Percentiles rank a stretch among this genome's conserved stretches.
These are phyloP conservation scores for Hormaphis cornu DNA, from an alignment of 1,140 invertebrate genomes.

Conservation along the genomic window DNA sequence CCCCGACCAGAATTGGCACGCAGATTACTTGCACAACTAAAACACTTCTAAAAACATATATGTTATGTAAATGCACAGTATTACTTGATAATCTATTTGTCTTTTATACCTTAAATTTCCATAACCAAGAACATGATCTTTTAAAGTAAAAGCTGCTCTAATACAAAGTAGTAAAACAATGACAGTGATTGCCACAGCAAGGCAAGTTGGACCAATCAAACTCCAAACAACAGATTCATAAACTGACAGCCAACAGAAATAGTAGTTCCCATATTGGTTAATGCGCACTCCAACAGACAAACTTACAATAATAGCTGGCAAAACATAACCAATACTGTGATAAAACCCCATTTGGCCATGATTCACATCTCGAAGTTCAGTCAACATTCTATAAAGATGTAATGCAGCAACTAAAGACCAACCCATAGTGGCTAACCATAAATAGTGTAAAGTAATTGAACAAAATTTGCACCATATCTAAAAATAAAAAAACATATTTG, in stretches of 20 bases:
- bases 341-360: constrained; percentile 90
- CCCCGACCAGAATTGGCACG: constrained; percentile 63
- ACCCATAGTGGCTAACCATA: constrained; percentile 77
- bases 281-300: constrained; percentile 83
- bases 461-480: constrained; percentile 78
- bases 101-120: constrained; percentile 65
- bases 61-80: background rate
- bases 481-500: constrained; percentile 34
- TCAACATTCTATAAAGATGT: constrained; percentile 88
- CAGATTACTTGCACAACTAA: constrained; percentile 74
- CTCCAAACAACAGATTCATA: constrained; percentile 87
- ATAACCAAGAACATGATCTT: constrained; percentile 81
- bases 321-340: constrained; percentile 88
- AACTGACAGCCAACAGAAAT: constrained; percentile 86
- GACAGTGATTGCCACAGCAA: constrained; percentile 66
- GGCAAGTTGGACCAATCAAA: constrained; percentile 72
- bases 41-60: constrained; percentile 54
- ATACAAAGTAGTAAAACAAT: constrained; percentile 74
- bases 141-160: constrained; percentile 79
- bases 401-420: constrained; percentile 88
- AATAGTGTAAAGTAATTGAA: constrained; percentile 86
- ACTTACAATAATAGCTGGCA: constrained; percentile 83
- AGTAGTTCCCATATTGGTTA: constrained; percentile 84
- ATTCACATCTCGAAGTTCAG: constrained; percentile 92
- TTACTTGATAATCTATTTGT: background rate